Evolutionary conservation across 2,113 vertebrate species (phyloP).

Genomic region (Eublepharis macularius): DNA sequence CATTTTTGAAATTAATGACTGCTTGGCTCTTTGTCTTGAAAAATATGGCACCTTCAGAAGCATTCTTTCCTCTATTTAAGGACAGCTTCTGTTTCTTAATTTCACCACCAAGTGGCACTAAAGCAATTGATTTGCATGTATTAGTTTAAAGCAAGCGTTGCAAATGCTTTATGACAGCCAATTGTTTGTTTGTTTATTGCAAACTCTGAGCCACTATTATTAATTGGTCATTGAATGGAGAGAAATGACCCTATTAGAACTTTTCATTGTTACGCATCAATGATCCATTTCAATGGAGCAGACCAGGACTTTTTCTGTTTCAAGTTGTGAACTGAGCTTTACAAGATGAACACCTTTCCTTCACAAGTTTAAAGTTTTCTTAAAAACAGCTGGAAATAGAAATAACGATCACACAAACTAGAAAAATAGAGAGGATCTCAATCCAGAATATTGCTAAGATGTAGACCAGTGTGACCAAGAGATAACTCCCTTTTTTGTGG

Average conservation of each 20-base stretch:
- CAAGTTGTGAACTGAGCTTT: neutral
- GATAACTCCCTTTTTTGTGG: too few relatives aligned
- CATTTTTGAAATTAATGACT: neutral
- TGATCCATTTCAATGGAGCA: neutral
- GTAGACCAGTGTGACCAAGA: too few relatives aligned
- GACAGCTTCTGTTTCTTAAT: neutral
- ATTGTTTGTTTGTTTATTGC: neutral
- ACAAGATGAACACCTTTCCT: neutral
- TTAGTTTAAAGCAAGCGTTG: neutral
- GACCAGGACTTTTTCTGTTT: neutral
- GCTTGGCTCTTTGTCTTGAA: neutral
- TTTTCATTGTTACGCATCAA: neutral
- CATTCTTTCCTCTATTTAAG: accelerated
- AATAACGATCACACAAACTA: accelerated
- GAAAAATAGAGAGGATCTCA: neutral
- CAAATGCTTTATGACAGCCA: neutral
- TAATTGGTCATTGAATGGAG: neutral
- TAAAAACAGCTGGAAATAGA: neutral
- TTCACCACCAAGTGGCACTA: slow-evolving; percentile 64
- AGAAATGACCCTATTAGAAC: neutral
- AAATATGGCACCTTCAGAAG: neutral
- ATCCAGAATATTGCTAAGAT: too few relatives aligned
- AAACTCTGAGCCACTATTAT: slow-evolving; percentile 20
- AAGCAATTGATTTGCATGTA: slow-evolving; percentile 53
- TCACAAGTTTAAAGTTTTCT: neutral